Evolutionary conservation across 2,888 invertebrate genomes (phyloP), one percentile per base, ranked within the genome.

Genomic region (Leucophora obtusa): DNA sequence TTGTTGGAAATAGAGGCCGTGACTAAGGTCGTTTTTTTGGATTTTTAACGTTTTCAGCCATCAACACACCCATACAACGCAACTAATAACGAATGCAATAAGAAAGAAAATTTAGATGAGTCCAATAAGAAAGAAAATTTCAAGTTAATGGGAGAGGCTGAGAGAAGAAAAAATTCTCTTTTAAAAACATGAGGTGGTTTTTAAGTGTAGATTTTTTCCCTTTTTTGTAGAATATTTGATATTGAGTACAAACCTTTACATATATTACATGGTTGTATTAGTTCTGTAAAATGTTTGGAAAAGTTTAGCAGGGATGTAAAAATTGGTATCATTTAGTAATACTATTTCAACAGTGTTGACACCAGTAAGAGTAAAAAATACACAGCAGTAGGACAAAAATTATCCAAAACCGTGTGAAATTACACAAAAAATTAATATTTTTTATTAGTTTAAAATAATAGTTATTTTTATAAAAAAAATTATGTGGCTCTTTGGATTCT

Each of bases 21-120:
- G 81, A 59, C 69, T 81, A 81, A 81, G 81, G 81, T 81, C 78
- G 70, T 60, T 63, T 65, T 78, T 70, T 70, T 71, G 66, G 50
- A 18, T 47, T 74, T 33, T 28, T 54, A 38, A 14, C 14, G n/a
- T 66, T 58, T 43, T 53, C 21, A 24, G 1, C 14, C 14, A 53
- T 58, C 43, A 69, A 69, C 68, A 47, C 77, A 78, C 60, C 71
- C 66, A 60, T 56, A 21, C 60, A 60, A n/a, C 3, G 15, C 53
- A 47, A 53, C 35, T 33, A 3, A 60, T 60, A 35, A 71, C 15
- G 43, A 66, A 66, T 43, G 21, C 66, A 77, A 68, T 59, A 54
- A 38, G 33, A 15, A 54, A 59, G 21, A 56, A 21, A 71, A 59
- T 56, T 18, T 63, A 0, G 1, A 18, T 60, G 38, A 70, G 35